Evolutionary conservation across 2,888 invertebrate species (phyloP).

Genomic region (Thera britannica): DNA sequence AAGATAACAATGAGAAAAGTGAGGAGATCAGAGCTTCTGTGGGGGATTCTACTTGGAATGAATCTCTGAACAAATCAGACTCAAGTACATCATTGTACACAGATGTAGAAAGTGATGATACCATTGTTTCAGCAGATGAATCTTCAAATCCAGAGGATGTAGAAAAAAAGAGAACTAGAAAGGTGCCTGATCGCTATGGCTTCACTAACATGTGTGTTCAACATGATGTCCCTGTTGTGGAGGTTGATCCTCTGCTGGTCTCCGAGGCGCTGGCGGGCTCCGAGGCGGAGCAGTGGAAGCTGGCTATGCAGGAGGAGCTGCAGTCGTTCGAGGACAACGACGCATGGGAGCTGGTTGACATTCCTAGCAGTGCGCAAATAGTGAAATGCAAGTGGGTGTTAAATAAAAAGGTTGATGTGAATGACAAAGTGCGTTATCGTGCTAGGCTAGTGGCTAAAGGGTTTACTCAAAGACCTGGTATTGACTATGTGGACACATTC

Average conservation of each 20-base stretch:
- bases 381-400: slow-evolving; percentile 41
- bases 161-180: not conserved
- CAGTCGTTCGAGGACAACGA: slow-evolving; percentile 40
- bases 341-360: slow-evolving; percentile 39
- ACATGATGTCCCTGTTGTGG: not conserved
- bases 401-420: slow-evolving; percentile 34
- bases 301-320: slow-evolving; percentile 35
- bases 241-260: not conserved
- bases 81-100: not conserved
- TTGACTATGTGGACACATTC: slow-evolving; percentile 32
- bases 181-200: not conserved
- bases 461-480: slow-evolving; percentile 31
- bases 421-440: slow-evolving; percentile 25
- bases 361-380: slow-evolving; percentile 25
- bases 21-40: not conserved
- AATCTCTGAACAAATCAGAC: not conserved
- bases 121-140: not conserved
- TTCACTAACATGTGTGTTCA: not conserved
- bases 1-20: no score
- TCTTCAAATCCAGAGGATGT: not conserved
- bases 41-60: not conserved
- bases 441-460: slow-evolving; percentile 37
- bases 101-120: not conserved
- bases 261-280: slow-evolving; percentile 30
- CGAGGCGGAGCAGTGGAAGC: slow-evolving; percentile 37